phyloP scores from a whole-genome alignment of 2,888 invertebrate genomes.

The Monoplex corrugatus region DNA sequence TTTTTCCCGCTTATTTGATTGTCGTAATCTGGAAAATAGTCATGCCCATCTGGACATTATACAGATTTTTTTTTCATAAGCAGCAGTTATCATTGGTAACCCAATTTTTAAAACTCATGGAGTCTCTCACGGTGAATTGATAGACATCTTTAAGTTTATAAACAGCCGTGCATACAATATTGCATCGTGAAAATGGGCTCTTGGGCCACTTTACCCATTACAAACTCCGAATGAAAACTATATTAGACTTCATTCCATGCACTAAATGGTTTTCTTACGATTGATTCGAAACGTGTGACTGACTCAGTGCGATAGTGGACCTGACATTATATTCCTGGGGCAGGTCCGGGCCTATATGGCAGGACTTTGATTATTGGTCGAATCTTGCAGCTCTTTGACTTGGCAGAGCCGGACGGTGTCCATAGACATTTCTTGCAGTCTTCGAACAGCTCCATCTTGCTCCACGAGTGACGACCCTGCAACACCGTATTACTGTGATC shows the following conservation, averaged over 20 bases:
- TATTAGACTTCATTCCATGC: background rate
- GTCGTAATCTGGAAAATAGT: no score
- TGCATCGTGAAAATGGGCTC: background rate
- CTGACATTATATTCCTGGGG: slow-evolving; percentile 34
- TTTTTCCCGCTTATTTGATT: no score
- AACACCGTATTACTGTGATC: background rate
- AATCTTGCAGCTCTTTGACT: slow-evolving; percentile 65
- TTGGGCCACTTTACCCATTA: background rate
- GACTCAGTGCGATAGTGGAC: no score
- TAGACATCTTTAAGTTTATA: background rate
- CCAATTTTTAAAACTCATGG: no score
- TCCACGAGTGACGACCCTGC: slow-evolving; percentile 67
- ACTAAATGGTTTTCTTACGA: background rate
- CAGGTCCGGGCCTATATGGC: slow-evolving; percentile 34
- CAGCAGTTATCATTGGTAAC: no score
- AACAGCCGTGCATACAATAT: background rate
- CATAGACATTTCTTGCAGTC: slow-evolving; percentile 76
- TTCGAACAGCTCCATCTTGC: slow-evolving; percentile 74
- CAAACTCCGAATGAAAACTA: background rate
- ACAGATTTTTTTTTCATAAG: no score
- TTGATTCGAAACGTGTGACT: no score
- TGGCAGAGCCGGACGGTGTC: slow-evolving; percentile 66
- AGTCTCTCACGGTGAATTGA: no score
- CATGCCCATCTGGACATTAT: no score
- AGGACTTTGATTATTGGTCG: slow-evolving; percentile 57